Percentiles rank a stretch among this genome's conserved stretches.
Evolutionary conservation across 92 coral and sea anemone genomes (phyloP).

Genomic region (Micromussa lordhowensis): DNA sequence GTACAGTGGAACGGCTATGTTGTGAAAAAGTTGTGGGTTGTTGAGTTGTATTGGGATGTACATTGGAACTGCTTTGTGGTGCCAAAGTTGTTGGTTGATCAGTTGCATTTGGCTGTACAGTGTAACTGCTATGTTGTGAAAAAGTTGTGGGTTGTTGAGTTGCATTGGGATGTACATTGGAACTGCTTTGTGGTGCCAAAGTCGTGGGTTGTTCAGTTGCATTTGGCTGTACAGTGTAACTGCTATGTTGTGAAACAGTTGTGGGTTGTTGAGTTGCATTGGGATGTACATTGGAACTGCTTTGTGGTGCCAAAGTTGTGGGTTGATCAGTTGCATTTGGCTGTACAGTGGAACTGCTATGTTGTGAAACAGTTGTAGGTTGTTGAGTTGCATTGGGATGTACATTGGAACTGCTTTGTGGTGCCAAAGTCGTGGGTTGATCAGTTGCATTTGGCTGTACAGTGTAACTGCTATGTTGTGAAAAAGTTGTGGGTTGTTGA

Average conservation of each 20-base stretch:
- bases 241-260: not conserved
- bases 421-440: not conserved
- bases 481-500: not conserved
- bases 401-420: not conserved
- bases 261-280: not conserved
- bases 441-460: conserved; percentile 1
- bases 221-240: too few species aligned
- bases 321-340: not conserved
- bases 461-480: not conserved
- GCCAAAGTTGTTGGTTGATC: not conserved
- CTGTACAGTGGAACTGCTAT: not conserved
- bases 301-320: not conserved
- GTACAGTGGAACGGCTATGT: not conserved
- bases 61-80: not conserved
- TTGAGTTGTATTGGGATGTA: not conserved
- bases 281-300: not conserved
- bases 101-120: not conserved
- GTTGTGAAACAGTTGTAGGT: not conserved
- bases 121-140: not conserved
- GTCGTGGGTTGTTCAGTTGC: not conserved
- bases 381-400: not conserved
- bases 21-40: not conserved
- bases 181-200: not conserved
- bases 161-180: not conserved
- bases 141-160: not conserved